Conservation (phyloP, 2,113 vertebrate genomes). For the Charadrius vociferus region DNA sequence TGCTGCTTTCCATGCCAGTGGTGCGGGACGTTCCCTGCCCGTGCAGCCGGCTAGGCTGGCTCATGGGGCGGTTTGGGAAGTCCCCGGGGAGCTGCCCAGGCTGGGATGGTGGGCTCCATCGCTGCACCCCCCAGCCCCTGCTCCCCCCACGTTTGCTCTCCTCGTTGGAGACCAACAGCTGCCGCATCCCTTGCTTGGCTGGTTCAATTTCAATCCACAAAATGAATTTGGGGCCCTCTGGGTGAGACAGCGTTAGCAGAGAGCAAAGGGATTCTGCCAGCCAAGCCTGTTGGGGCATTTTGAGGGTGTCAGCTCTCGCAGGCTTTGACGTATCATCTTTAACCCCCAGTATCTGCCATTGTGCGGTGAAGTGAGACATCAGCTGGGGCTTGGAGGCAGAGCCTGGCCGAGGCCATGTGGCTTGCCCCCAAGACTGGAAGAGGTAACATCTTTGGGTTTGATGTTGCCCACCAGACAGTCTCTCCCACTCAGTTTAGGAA, state of each 20-base stretch:
- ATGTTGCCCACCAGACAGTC: neutral
- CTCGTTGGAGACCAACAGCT: neutral
- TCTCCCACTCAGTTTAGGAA: neutral
- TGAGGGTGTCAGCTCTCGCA: neutral
- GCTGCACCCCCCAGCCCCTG: neutral
- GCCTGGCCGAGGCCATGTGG: neutral
- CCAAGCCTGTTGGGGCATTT: neutral
- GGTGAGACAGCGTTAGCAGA: neutral
- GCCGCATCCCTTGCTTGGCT: neutral
- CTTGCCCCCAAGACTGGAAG: neutral
- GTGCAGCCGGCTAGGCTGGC: too few relatives aligned
- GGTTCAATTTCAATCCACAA: neutral
- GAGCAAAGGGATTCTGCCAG: neutral
- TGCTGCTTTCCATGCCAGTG: neutral
- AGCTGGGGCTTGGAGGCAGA: neutral
- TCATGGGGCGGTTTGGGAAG: too few relatives aligned
- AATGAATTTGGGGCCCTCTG: neutral
- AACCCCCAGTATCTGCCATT: fast-evolving
- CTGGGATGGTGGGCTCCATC: neutral
- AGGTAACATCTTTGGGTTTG: neutral
- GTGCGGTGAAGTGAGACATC: neutral
- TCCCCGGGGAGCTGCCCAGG: neutral
- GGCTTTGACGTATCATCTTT: neutral
- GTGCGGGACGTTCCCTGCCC: neutral
- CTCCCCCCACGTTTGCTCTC: neutral